A percentile compares a stretch with the other conserved stretches of the same genome.
phyloP scores from a whole-genome alignment of 2,113 vertebrate genomes.

The Ammodytes dubius region DNA sequence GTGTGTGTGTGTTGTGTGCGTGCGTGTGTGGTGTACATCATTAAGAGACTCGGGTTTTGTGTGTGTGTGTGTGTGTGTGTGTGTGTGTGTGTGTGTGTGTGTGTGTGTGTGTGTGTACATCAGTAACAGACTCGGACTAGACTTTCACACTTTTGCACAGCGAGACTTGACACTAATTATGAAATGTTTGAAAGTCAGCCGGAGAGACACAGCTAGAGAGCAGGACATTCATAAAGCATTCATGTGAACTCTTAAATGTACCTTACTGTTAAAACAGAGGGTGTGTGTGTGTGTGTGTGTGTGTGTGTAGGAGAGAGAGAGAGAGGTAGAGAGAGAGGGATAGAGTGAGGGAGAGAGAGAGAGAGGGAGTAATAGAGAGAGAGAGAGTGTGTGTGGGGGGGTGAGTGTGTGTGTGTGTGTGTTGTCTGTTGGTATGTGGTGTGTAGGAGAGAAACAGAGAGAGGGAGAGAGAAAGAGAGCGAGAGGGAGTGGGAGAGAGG shows the following conservation, averaged over 20 bases:
- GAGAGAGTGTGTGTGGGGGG: conserved; percentile 23
- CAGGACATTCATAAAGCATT: conserved; percentile 52
- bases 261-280: conserved; percentile 50
- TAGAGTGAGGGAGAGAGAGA: background rate
- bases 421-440: background rate
- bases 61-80: too few species aligned
- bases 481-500: conserved; percentile 56
- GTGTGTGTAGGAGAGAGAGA: background rate
- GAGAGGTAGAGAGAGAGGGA: background rate
- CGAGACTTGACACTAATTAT: conserved; percentile 66
- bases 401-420: too few species aligned
- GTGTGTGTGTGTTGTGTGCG: too few species aligned
- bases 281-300: conserved; percentile 52
- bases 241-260: conserved; percentile 74
- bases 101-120: too few species aligned
- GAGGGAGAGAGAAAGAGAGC: conserved; percentile 66
- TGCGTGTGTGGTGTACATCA: too few species aligned
- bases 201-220: conserved; percentile 41
- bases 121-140: conserved; percentile 1
- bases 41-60: too few species aligned
- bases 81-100: too few species aligned
- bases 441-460: conserved; percentile 26
- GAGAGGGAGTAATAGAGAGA: conserved; percentile 16
- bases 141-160: conserved; percentile 55
- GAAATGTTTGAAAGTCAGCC: conserved; percentile 69